Conservation (phyloP, 2,797 vertebrate species). For the Anguilla pacifica region DNA sequence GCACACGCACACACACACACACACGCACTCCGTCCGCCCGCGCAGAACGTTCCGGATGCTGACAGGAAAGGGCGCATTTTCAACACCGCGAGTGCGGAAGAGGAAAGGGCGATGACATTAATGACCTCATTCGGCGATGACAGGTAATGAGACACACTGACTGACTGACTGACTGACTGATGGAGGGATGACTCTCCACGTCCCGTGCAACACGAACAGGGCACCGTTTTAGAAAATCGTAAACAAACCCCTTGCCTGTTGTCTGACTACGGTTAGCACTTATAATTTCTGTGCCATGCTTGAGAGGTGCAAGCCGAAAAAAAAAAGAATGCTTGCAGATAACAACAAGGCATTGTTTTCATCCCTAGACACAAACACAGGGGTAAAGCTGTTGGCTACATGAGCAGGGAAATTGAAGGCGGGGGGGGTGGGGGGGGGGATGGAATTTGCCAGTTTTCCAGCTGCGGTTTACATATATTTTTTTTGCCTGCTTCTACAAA, state of each 20-base stretch:
- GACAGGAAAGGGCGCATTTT: background rate
- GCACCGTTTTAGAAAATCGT: background rate
- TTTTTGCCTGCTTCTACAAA: slow-evolving; percentile 43
- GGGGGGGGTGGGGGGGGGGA: too few relatives aligned
- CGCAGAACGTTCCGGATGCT: background rate
- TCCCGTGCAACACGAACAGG: background rate
- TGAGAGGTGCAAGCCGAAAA: background rate
- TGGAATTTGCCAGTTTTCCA: background rate
- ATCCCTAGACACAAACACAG: background rate
- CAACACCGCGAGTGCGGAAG: background rate
- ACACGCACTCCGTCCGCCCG: background rate
- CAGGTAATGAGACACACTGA: slow-evolving; percentile 30
- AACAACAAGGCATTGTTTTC: slow-evolving; percentile 26
- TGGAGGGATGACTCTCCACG: background rate
- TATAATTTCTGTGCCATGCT: background rate
- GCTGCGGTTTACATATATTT: background rate
- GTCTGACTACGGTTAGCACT: background rate
- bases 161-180: background rate
- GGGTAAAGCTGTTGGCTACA: background rate
- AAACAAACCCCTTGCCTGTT: background rate
- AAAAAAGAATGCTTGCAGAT: slow-evolving; percentile 6
- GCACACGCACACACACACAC: too few relatives aligned
- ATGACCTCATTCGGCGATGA: background rate
- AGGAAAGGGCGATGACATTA: background rate
- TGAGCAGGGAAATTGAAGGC: background rate